Base-by-base conservation (phyloP, 92 coral and sea anemone species). In the Actinostola sp. region DNA sequence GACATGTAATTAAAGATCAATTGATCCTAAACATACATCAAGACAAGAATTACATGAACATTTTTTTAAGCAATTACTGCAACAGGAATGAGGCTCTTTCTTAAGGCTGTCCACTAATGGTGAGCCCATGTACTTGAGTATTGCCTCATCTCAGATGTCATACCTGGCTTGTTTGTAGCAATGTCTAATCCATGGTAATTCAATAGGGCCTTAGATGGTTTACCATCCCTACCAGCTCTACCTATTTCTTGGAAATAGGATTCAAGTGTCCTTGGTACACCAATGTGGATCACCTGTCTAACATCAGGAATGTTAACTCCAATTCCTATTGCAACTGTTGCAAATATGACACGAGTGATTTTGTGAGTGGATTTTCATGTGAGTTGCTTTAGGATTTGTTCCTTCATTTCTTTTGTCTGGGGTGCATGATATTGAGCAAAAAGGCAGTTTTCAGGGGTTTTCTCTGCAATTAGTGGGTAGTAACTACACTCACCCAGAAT, bases 221-320 rank as follows among this genome's bases (percentile, higher is more conserved):
- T 52, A 35, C 62, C 55, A 27, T 83, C 88, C 33, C 84, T 31
- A 2, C 88, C 88, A 0, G 84, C 88, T 30, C 83, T 62, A 3
- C 88, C 88, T 0, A 70, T 54, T 51, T 83, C 88, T 55, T 83
- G 88, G 59, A 59, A 76, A 53, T 76, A 83, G 0, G 78, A 51
- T 1, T 62, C 75, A 1, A 84, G 60, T 33, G 89, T 78, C 31
- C 74, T 48, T 36, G 85, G 89, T 1, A 55, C 81, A 49, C 66
- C 85, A 25, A 84, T 45, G 69, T 79, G 85, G 10, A 84, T 63
- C 4, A 84, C 81, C 12, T 84, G 62, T 51, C 89, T 30, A 3
- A 84, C 78, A 28, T 66, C 70, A 1, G 73, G 84, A 13, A 82
- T 76, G 69, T 75, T 82, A 0, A 82, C 88, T 10, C 88, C 82